Evolutionary conservation across 1,140 invertebrate species (phyloP), one percentile per base, ranked within the genome.

Genomic region (Drosophila busckii): DNA sequence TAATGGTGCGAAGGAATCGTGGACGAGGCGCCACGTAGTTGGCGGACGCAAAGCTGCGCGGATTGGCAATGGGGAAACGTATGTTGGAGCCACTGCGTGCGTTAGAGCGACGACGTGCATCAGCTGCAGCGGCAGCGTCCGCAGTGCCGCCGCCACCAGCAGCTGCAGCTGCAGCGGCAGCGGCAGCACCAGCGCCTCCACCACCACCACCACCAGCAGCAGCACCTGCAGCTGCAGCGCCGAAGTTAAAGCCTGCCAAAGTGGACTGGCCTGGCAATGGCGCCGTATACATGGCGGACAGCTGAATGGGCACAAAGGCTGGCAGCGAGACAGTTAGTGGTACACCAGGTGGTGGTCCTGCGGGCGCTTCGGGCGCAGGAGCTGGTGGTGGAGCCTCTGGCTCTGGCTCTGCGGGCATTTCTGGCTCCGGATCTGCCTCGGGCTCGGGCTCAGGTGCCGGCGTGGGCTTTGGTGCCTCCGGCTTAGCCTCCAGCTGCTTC

Each of bases 251-350:
- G 8, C 56, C 49, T 8, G 52, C 62, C 38, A 75, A 16, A 3
- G 63, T 34, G 3, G 62, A 0, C 73, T 75, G 26, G 46, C 10
- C n/a, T 0, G 73, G 83, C 2, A 41, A 55, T 0, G 83, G 84
- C 16, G 76, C 66, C 4, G 65, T 70, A 37, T 78, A 86, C 84
- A 86, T 85, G 15, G 84, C 84, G 1, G 84, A 78, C n/a, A 86
- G 34, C 45, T 86, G 84, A 4, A 86, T 86, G 46, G 84, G 84
- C 32, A 86, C 84, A 37, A 86, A 68, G n/a, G 84, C 84, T 17
- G 84, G 84, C 54, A 86, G 32, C 2, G 84, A 85, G 2, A 86
- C 83, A 6, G 83, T 86, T 2, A 85, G 35, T 2, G 84, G 84
- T 0, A 84, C 78, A n/a, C 73, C 70, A 1, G 84, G 53, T 9